Conservation (phyloP, 1,140 invertebrate species). For the Hyposmocoma kahamanoa region DNA sequence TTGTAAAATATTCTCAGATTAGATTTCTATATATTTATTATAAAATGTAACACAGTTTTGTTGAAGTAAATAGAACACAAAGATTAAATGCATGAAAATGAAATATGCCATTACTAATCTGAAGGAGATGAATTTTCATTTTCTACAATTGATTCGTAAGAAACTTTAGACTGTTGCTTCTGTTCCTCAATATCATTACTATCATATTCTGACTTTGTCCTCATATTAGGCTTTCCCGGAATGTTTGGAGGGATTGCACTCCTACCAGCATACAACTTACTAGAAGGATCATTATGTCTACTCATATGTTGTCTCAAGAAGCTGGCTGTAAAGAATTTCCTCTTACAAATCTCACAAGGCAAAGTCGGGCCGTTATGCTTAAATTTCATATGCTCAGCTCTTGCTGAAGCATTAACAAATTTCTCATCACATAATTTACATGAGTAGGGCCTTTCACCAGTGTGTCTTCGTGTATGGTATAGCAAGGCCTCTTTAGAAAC, state of each 20-base stretch:
- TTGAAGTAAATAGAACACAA: no score
- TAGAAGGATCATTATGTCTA: slow-evolving; percentile 50
- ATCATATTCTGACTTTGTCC: no score
- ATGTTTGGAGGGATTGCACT: slow-evolving; percentile 39
- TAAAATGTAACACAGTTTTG: no score
- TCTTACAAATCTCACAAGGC: slow-evolving; percentile 52
- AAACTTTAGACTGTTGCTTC: no score
- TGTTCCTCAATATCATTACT: no score
- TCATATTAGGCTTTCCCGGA: slow-evolving; percentile 40
- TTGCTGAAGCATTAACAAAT: slow-evolving; percentile 58
- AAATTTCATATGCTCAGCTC: slow-evolving; percentile 58
- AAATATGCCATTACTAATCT: no score
- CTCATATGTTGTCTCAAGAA: slow-evolving; percentile 53
- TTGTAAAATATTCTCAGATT: no score
- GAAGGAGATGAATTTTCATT: no score
- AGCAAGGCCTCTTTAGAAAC: slow-evolving; percentile 59
- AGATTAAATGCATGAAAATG: no score
- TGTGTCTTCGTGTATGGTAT: slow-evolving; percentile 66
- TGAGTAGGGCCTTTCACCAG: slow-evolving; percentile 68
- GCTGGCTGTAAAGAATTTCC: slow-evolving; percentile 53
- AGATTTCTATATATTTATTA: no score
- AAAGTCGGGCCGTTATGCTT: slow-evolving; percentile 55
- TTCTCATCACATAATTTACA: slow-evolving; percentile 49
- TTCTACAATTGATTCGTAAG: no score
- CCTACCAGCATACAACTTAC: slow-evolving; percentile 44